A percentile compares a stretch with the other conserved stretches of the same genome.
These are phyloP conservation scores for Carcina quercana DNA, from an alignment of 2,888 invertebrate genomes.

Conservation along the genomic window DNA sequence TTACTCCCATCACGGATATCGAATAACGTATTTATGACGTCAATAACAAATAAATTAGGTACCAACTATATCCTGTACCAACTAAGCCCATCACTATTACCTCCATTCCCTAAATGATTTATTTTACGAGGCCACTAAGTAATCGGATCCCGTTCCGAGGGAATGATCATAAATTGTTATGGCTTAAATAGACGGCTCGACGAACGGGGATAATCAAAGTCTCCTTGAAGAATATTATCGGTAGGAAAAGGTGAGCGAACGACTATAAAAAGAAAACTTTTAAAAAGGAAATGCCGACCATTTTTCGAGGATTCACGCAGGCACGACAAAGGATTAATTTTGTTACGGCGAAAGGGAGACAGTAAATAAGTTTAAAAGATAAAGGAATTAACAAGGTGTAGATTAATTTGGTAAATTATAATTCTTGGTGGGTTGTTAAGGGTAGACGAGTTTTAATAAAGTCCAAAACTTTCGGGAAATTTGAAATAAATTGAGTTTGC, in stretches of 20 bases:
- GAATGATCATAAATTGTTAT: conserved; percentile 46
- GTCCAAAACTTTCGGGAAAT: no score
- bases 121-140: conserved; percentile 60
- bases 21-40: no score
- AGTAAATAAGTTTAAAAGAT: conserved; percentile 10
- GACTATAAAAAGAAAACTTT: conserved; percentile 16
- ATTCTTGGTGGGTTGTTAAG: no score
- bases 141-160: conserved; percentile 43
- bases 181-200: conserved; percentile 36
- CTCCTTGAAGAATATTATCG: conserved; percentile 14
- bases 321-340: conserved; percentile 8
- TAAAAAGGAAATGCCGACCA: conserved; percentile 14
- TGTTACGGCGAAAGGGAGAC: conserved; percentile 2
- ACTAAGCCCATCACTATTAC: no score
- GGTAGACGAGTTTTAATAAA: no score
- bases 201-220: conserved; percentile 32
- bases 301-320: conserved; percentile 12
- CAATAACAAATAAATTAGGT: no score
- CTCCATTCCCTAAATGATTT: conserved; percentile 50
- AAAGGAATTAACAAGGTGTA: no score
- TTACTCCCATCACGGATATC: no score
- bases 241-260: conserved; percentile 6
- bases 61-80: no score
- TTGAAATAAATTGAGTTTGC: no score
- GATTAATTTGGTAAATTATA: no score